Base-by-base conservation (phyloP, 2,888 invertebrate species). In the Pammene fasciana region DNA sequence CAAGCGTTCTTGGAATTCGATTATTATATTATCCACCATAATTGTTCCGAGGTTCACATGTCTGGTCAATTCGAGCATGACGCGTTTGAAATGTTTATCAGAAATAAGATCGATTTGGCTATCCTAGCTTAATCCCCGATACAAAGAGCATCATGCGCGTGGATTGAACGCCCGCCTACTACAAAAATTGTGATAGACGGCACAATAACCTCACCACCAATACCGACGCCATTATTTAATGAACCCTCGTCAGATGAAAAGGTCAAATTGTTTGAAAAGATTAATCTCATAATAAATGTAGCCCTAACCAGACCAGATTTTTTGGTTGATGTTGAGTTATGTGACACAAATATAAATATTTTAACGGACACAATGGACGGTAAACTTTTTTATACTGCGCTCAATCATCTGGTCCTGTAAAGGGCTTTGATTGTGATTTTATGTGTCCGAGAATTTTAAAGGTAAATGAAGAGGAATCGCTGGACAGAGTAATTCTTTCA, bases 241-340 rank as follows among this genome's bases (percentile, higher is more conserved):
- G 90, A 91, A 92, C 91, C 92, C 92, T 92, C 90, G 92, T 91
- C 92, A 90, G 85, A 89, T 89, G 89, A 84, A 91, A 90, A 92
- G 92, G 92, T 92, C 92, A 92, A 91, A 92, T 91, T 91, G 89
- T 92, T 92, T 92, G 87, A 89, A 89, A 89, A 91, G 92, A 92
- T 92, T 92, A 92, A 92, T 92, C 92, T 89, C 84, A 83, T 90
- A 87, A 91, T 88, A 89, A 90, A 91, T 91, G 89, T 87, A 87
- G 87, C 86, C 82, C 85, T 83, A 87, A 88, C 84, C 85, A 65
- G 65, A 83, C 81, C 86, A 86, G 86, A 88, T 87, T 88, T 87
- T 86, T 87, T 85, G 84, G 82, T 78, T 86, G 87, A 86, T 82
- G 82, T 83, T 78, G 82, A 82, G 76, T 81, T 77, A 82, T 84